Evolutionary conservation across 2,797 vertebrate genomes (phyloP), one percentile per base, ranked within the genome.

Genomic region (Scleropages formosus): DNA sequence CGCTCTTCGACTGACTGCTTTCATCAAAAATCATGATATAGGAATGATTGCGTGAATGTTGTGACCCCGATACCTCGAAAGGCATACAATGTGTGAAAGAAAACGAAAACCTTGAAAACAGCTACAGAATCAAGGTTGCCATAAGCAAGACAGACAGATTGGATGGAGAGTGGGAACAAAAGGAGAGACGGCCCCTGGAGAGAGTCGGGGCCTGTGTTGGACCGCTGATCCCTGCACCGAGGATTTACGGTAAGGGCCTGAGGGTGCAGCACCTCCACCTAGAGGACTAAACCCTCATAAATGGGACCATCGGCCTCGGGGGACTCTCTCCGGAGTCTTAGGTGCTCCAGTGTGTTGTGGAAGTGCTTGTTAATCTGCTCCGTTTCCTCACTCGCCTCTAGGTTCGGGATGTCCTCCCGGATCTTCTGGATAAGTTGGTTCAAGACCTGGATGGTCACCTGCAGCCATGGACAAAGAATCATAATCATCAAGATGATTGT

Each of bases 351-450:
- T 46, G 98, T 99, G 85, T 99, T 99, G 82, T 96, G 95, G 91
- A 99, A 99, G 85, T 99, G 98, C 93, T 99, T 99, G 93, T 98
- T 99, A 86, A 99, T 98, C 88, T 99, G 98, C 89, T 99, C 97
- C 0, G 96, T 98, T 88, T 99, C 98, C 87, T 99, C 98, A 59
- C 95, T 96, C 20, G 96, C 94, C 83, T 99, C 98, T 61, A 98
- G 94, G 88, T 95, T 98, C 65, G 98, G 97, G 56, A 99, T 94
- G 82, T 99, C 98, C 89, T 99, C 98, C 80, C 96, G 90, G 89
- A 99, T 98, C 90, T 99, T 99, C 85, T 98, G 97, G 90, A 99
- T 96, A 80, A 99, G 94, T 85, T 99, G 98, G 88, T 99, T 99
- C 88, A 99, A 91, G 82, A 99, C 96, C 86, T 98, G 96, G 86